Base-by-base conservation (phyloP, 2,113 vertebrate species). In the Nothocercus julius region DNA sequence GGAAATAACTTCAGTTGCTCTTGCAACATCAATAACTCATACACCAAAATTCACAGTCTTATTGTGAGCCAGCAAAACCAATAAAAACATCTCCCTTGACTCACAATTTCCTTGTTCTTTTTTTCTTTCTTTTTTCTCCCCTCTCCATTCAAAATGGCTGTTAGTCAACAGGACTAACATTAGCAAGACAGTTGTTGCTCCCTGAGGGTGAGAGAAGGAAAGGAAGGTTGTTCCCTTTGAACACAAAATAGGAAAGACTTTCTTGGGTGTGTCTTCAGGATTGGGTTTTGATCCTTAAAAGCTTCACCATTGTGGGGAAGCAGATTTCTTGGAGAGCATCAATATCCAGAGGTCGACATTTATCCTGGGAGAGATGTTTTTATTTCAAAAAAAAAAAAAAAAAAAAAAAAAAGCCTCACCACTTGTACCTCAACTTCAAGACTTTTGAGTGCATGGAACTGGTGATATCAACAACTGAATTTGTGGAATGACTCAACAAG, bases 101-200 rank as follows among this genome's bases (percentile, higher is more conserved):
- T 97, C 90, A 78, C 28, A 49, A 59, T 66, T 96, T 74, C 64
- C 93, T 89, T 1, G 1, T 90, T 94, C 21, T 12, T 94, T 81
- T 81, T 45, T 18, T 45, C n/a, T 49, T 49, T 49, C 18, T 22
- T 49, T 10, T 49, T 11, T 10, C 47, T 21, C 17, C 21, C 22
- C 21, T 9, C 47, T 8, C 49, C 63, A 85, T 85, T 53, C 73
- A 82, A 87, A 96, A 95, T 84, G 1, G 30, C 88, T 93, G 86
- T 20, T 92, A 88, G 90, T 64, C 93, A 78, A 78, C 34, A 64
- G 64, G 85, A 91, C 90, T 78, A 77, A 90, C 86, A 69, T 3
- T 30, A 95, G 74, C 74, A 47, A 36, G 79, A 69, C 16, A 92
- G 82, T 13, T 95, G 90, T 76, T 77, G 86, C 63, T 84, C 28